phyloP scores from a whole-genome alignment of 2,797 vertebrate genomes.

The Naso thynnoides region DNA sequence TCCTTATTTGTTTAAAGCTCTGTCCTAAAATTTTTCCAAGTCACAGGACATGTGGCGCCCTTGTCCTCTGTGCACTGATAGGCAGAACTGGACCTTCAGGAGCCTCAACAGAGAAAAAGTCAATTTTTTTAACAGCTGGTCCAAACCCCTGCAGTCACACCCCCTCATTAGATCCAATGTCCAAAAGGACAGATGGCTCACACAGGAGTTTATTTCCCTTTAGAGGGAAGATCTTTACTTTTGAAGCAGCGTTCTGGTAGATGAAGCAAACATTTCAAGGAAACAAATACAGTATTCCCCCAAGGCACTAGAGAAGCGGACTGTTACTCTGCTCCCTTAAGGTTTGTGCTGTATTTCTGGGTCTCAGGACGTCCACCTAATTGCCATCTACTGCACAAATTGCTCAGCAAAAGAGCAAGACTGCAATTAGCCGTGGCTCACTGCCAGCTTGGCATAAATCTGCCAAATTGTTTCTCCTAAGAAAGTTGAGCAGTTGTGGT shows the following conservation, averaged over 20 bases:
- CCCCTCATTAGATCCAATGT: slow-evolving; percentile 46
- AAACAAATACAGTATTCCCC: slow-evolving; percentile 59
- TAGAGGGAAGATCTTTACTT: slow-evolving; percentile 22
- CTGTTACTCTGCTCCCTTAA: slow-evolving; percentile 53
- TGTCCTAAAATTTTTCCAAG: slow-evolving; percentile 23
- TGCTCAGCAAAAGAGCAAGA: slow-evolving; percentile 74
- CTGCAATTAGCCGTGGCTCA: slow-evolving; percentile 82
- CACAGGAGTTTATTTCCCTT: slow-evolving; percentile 37
- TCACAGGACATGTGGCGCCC: slow-evolving; percentile 4
- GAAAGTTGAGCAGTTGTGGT: slow-evolving; percentile 76
- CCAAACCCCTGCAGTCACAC: slow-evolving; percentile 29
- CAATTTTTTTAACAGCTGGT: slow-evolving; percentile 35
- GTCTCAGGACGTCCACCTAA: slow-evolving; percentile 79
- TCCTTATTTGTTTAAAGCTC: slow-evolving; percentile 33
- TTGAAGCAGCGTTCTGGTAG: slow-evolving; percentile 24
- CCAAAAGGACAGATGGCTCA: slow-evolving; percentile 48
- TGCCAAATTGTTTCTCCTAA: slow-evolving; percentile 78
- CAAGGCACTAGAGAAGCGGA: slow-evolving; percentile 32
- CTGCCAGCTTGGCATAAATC: slow-evolving; percentile 76
- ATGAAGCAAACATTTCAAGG: slow-evolving; percentile 47
- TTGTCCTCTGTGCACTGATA: slow-evolving; percentile 27
- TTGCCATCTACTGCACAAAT: slow-evolving; percentile 79
- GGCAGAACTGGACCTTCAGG: slow-evolving; percentile 21
- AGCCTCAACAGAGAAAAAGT: slow-evolving; percentile 6
- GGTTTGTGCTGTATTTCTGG: slow-evolving; percentile 71